A percentile compares a stretch with the other conserved stretches of the same genome.
Evolutionary conservation across 2,888 invertebrate genomes (phyloP).

Genomic region (Bruchidius siliquastri): DNA sequence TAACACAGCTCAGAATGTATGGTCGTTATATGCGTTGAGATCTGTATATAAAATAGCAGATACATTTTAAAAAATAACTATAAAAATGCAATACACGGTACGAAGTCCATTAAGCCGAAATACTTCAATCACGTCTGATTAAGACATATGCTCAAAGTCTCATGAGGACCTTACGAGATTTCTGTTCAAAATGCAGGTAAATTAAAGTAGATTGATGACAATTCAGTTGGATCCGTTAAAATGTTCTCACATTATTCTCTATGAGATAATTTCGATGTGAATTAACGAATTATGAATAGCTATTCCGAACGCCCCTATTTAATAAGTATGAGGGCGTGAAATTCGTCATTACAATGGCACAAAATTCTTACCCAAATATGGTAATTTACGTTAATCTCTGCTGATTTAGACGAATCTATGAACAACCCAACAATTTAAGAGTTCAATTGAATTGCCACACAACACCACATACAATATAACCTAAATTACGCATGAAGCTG

Average conservation of each 20-base stretch:
- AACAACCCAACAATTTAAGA: too few relatives aligned
- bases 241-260: too few relatives aligned
- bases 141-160: not conserved
- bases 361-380: too few relatives aligned
- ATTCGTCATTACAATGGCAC: not conserved
- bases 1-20: conserved; percentile 11
- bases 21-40: conserved; percentile 1
- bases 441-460: not conserved
- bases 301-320: not conserved
- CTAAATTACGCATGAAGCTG: not conserved
- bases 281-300: not conserved
- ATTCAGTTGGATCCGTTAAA: not conserved
- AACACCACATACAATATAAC: conserved; percentile 4
- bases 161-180: not conserved
- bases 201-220: not conserved
- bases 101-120: not conserved
- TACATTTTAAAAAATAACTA: conserved; percentile 15
- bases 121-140: not conserved
- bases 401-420: too few relatives aligned
- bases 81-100: conserved; percentile 9
- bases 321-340: not conserved
- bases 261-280: not conserved
- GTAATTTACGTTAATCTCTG: too few relatives aligned
- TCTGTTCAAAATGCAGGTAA: not conserved
- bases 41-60: conserved; percentile 1